These are phyloP conservation scores for Theocolax elegans DNA, from an alignment of 1,140 invertebrate genomes.

Conservation along the genomic window DNA sequence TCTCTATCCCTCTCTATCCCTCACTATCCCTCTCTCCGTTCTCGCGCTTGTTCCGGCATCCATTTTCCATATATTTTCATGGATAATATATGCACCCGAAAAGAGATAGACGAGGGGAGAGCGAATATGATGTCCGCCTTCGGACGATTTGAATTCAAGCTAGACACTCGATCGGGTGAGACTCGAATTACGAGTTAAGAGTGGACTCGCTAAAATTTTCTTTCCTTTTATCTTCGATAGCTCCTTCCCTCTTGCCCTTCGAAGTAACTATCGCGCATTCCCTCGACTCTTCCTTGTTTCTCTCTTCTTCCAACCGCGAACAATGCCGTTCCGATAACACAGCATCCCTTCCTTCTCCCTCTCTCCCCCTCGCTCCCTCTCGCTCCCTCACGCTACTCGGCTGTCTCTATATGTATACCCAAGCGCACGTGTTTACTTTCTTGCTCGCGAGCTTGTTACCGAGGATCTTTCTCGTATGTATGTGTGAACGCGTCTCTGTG, in stretches of 20 bases:
- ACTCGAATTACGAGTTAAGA: no score
- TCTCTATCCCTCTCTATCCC: neutral
- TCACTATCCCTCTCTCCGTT: neutral
- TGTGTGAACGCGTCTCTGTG: neutral
- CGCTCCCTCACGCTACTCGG: no score
- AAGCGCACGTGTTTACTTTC: no score
- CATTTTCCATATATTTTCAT: conserved; percentile 16
- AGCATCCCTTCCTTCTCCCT: neutral
- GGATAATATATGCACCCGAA: neutral
- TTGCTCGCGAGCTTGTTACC: neutral
- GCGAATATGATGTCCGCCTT: neutral
- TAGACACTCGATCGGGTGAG: no score
- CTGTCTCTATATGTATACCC: no score
- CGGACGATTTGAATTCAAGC: conserved; percentile 23
- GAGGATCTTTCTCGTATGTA: neutral
- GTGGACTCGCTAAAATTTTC: neutral
- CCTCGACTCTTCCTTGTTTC: no score
- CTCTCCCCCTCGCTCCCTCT: neutral
- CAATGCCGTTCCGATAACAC: conserved; percentile 16
- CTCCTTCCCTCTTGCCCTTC: no score
- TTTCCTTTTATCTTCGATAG: neutral
- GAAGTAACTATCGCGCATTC: no score
- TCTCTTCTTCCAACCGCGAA: conserved; percentile 11
- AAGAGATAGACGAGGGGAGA: neutral
- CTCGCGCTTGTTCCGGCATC: no score